Evolutionary conservation across 2,797 vertebrate species (phyloP), one percentile per base, ranked within the genome.

Genomic region (Stomatorhinus walkeri): DNA sequence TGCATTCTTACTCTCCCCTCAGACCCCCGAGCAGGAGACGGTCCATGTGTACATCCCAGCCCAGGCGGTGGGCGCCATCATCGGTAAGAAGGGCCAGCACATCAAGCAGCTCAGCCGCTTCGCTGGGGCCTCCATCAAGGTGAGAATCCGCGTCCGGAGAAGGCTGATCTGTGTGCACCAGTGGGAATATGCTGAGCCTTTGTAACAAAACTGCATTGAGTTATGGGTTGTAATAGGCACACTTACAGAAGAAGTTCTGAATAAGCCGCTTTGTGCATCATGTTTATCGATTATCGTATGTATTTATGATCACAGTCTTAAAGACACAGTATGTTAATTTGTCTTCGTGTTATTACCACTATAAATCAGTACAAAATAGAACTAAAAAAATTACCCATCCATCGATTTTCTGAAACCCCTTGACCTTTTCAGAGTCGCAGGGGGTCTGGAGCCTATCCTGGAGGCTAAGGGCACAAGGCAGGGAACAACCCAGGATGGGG

Each of bases 91-190:
- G 91, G 98, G 98, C 0, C 98, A 98, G 89, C 98, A 99, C 92
- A 99, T 99, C 94, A 99, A 99, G 76, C 97, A 99, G 93, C 96
- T 99, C 88, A 98, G 97, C 43, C 96, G 98, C 61, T 99, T 97
- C 0, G 97, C 98, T 87, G 98, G 97, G 0, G 98, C 98, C 89
- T 99, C 98, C 85, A 99, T 99, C 93, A 99, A 99, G 97, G 98
- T 98, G 87, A 89, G 92, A 36, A 19, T 12, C 28, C 0, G 64
- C 14, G 7, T 49, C 14, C 22, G 2, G 43, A 1, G 40, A 19
- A 14, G 19, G 36, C 9, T 10, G 14, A 8, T 48, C 40, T 48
- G 36, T 8, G 43, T 48, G 43, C 79, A 10, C 79, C 16, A 10
- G 10, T 16, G 43, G 79, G 40, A 28, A 22, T 8, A n/a, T 22